Conservation (phyloP, 37 sponge, comb jelly and placozoan genomes). For the Eunapius fragilis region DNA sequence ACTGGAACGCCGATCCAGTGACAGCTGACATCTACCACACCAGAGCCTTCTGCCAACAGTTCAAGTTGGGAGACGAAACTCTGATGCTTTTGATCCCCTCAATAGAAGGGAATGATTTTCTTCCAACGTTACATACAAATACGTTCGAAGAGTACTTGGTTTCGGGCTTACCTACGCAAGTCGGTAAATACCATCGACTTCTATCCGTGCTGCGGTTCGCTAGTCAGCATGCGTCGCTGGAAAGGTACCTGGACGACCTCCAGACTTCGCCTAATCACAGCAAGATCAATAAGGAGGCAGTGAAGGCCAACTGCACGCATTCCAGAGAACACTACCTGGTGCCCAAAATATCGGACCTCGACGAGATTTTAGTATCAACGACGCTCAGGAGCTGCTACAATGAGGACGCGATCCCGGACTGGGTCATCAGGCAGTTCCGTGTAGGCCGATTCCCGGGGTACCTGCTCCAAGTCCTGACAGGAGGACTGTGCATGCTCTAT, state of each 20-base stretch:
- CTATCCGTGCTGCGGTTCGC: background rate
- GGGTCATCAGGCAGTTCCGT: conserved; percentile 31
- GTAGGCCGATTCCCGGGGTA: conserved; percentile 1
- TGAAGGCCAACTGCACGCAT: background rate
- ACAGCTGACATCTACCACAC: conserved; percentile 50
- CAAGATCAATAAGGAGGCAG: background rate
- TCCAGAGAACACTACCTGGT: background rate
- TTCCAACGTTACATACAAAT: background rate
- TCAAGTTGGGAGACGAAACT: conserved; percentile 8
- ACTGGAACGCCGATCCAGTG: conserved; percentile 40
- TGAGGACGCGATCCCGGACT: conserved; percentile 20
- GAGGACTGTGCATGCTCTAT: conserved; percentile 1
- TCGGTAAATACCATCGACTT: background rate
- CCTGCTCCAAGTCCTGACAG: conserved; percentile 12
- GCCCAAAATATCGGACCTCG: background rate
- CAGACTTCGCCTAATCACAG: background rate
- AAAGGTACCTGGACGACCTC: background rate
- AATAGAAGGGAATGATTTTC: conserved; percentile 72
- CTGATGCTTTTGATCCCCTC: conserved; percentile 58
- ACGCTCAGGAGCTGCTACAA: background rate
- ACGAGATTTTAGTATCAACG: background rate
- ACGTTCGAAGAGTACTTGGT: background rate
- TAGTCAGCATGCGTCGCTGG: background rate
- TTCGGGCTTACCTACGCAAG: background rate
- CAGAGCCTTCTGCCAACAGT: conserved; percentile 8